Conservation (phyloP, 2,113 vertebrate genomes). For the Himantopus leucocephalus region DNA sequence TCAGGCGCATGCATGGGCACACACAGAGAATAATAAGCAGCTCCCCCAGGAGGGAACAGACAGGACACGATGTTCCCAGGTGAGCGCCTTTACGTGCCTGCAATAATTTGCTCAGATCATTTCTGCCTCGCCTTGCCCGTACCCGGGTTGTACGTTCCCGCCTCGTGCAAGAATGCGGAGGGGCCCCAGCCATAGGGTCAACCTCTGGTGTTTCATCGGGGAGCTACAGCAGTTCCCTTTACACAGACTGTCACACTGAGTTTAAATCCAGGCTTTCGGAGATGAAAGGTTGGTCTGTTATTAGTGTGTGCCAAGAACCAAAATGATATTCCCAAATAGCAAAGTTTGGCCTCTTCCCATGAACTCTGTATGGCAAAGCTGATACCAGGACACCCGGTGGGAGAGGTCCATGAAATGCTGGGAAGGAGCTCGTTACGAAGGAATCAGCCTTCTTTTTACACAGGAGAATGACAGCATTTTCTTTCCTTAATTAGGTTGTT, state of each 20-base stretch:
- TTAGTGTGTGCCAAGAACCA: not conserved
- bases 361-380: not conserved
- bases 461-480: not conserved
- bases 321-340: not conserved
- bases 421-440: fast-evolving
- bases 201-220: not conserved
- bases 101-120: not conserved
- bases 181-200: not conserved
- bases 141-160: fast-evolving
- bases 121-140: not conserved
- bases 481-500: not conserved
- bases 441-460: not conserved
- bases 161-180: not conserved
- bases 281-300: not conserved
- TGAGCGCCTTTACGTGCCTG: not conserved
- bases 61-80: not conserved
- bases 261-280: not conserved
- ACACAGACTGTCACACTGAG: not conserved
- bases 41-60: not conserved
- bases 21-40: not conserved
- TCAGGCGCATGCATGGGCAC: not conserved
- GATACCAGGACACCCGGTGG: not conserved
- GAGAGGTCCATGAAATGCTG: not conserved
- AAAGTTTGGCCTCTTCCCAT: not conserved
- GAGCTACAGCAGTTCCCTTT: not conserved